Percentiles rank a stretch among this genome's conserved stretches.
Conservation (phyloP, 2,113 vertebrate genomes). For the Bucco capensis region DNA sequence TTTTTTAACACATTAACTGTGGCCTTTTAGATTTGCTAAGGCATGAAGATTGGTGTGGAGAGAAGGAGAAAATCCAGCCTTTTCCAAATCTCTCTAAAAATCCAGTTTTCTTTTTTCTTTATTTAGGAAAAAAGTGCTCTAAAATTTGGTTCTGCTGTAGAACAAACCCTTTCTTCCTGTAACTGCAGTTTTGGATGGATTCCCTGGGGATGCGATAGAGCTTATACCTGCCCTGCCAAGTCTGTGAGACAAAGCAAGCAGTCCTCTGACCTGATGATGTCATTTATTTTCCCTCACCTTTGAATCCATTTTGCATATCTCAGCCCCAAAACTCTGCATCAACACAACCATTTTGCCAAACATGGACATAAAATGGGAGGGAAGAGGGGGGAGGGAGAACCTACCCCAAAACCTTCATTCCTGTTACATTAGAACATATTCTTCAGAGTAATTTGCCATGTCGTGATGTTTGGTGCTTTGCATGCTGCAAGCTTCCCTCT, state of each 20-base stretch:
- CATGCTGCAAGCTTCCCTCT: background rate
- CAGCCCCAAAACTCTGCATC: background rate
- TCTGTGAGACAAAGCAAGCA: background rate
- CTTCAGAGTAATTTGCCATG: background rate
- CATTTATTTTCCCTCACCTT: constrained; percentile 24
- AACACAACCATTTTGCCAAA: background rate
- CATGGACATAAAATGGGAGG: background rate
- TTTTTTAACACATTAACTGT: background rate
- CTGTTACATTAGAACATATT: background rate
- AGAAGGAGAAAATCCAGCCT: background rate
- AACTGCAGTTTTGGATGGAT: background rate
- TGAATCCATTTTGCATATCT: background rate
- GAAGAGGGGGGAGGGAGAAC: accelerated
- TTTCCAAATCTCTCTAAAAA: background rate
- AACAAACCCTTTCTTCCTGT: background rate
- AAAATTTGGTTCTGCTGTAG: background rate
- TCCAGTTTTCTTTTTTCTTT: background rate
- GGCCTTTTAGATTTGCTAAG: background rate
- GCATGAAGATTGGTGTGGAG: background rate
- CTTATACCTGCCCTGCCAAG: background rate
- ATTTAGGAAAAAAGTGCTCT: background rate
- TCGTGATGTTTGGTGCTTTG: background rate
- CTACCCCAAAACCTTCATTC: background rate
- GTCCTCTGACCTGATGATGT: background rate
- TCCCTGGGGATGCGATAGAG: background rate